Evolutionary conservation across 2,113 vertebrate species (phyloP), one percentile per base, ranked within the genome.

Genomic region (Neotoma lepida): DNA sequence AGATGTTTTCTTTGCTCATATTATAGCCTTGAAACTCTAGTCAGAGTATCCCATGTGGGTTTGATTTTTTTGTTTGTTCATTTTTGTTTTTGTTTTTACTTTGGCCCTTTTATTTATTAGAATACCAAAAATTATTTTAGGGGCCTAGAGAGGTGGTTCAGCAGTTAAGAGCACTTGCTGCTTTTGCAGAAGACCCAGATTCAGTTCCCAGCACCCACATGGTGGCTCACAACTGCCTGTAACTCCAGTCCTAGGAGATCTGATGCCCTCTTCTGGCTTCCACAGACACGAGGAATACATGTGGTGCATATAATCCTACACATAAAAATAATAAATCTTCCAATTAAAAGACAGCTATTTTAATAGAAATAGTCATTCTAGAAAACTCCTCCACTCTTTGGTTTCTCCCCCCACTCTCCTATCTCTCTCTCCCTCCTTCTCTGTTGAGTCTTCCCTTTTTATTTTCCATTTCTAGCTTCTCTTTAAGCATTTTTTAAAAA

Each of bases 21-120:
- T 97, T 97, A 90, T 73, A 98, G 97, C 98, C 98, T 95, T 98
- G 98, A 96, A 98, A 98, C 76, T 97, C 97, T 95, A 98, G 98
- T 96, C 98, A 98, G 96, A 98, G 95, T n/a, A 28, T 30, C 74
- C 74, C 6, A 24, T 20, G 22, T 18, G 64, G 33, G 7, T n/a
- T 51, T 39, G 22, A 22, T 98, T 97, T 97, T 98, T 94, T 94
- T 97, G 98, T 97, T 70, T 98, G 96, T 9, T 63, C 54, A 56
- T 96, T 94, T 87, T 86, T 97, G 98, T 97, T 76, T 98, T 95
- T 96, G 51, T 94, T 85, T 88, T 85, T 96, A 61, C 89, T 97
- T 86, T 94, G 33, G 95, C 33, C 91, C 88, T 95, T 17, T 96
- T 10, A 82, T 88, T 90, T 17, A 77, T 84, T 96, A 91, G 73